Conservation (phyloP, 1,140 invertebrate species). For the Phymorhynchus buccinoides region DNA sequence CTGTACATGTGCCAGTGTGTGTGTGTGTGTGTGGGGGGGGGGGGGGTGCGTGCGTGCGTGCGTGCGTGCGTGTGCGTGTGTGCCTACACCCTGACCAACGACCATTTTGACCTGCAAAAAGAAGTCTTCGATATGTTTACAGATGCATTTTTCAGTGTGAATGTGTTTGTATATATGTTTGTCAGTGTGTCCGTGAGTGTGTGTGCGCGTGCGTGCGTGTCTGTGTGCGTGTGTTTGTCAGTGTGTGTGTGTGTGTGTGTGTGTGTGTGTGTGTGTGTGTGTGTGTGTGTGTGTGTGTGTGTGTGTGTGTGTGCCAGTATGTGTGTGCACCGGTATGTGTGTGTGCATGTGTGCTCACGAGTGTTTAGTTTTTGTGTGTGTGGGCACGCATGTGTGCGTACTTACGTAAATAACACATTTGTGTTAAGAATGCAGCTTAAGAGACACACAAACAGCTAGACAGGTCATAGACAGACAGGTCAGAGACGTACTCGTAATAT, state of each 20-base stretch:
- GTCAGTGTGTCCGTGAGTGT: too few relatives aligned
- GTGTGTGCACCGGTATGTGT: too few relatives aligned
- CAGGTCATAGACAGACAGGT: too few relatives aligned
- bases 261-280: too few relatives aligned
- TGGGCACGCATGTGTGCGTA: too few relatives aligned
- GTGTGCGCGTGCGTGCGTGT: not conserved
- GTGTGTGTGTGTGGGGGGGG: constrained; percentile 56
- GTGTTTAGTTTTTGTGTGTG: too few relatives aligned
- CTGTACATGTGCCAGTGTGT: constrained; percentile 51
- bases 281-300: not conserved
- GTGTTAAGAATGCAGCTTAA: too few relatives aligned
- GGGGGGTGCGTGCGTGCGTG: constrained; percentile 50
- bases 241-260: too few relatives aligned
- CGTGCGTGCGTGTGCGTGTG: constrained; percentile 69
- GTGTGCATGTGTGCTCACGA: too few relatives aligned
- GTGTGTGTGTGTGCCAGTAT: not conserved
- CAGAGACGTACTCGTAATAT: too few relatives aligned
- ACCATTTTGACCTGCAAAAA: constrained; percentile 63
- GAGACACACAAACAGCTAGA: too few relatives aligned
- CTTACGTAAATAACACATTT: not conserved
- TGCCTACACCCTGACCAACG: constrained; percentile 62
- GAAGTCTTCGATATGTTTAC: constrained; percentile 65
- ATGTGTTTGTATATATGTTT: too few relatives aligned
- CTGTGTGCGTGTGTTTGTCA: not conserved
- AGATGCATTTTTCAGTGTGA: constrained; percentile 48